Percentiles rank a stretch among this genome's conserved stretches.
These are phyloP conservation scores for Tortrix viridana DNA, from an alignment of 2,888 invertebrate species.

Conservation along the genomic window DNA sequence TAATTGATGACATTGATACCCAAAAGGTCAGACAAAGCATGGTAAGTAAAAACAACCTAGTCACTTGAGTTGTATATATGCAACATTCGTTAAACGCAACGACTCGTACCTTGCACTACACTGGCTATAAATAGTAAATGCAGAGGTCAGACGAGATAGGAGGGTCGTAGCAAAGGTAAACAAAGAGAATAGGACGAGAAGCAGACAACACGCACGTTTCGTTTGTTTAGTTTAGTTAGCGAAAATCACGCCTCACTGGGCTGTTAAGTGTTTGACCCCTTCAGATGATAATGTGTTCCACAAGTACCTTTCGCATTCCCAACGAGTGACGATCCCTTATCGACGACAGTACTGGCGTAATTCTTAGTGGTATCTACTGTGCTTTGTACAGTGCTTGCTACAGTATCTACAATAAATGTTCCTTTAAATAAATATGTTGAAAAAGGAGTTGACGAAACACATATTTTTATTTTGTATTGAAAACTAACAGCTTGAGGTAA, in stretches of 20 bases:
- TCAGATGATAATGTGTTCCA: conserved; percentile 7
- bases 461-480: too few relatives aligned
- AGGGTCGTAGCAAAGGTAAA: conserved; percentile 31
- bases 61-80: conserved; percentile 13
- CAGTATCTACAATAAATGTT: conserved; percentile 48
- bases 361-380: conserved; percentile 74
- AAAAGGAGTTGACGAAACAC: conserved; percentile 1
- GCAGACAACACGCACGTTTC: conserved; percentile 14
- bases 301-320: conserved; percentile 51
- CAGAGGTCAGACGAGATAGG: conserved; percentile 29
- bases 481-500: too few relatives aligned
- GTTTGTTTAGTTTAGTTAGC: conserved; percentile 8
- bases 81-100: conserved; percentile 1
- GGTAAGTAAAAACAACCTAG: background rate
- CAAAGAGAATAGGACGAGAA: conserved; percentile 14
- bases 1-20: too few relatives aligned
- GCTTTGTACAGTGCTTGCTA: conserved; percentile 60
- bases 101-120: conserved; percentile 21
- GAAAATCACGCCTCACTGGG: conserved; percentile 22
- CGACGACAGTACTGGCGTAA: conserved; percentile 72
- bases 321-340: conserved; percentile 65
- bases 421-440: background rate
- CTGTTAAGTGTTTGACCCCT: conserved; percentile 3
- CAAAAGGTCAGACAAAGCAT: background rate
- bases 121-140: conserved; percentile 33